Evolutionary conservation across 2,888 invertebrate species (phyloP).

Genomic region (Seira musarum): DNA sequence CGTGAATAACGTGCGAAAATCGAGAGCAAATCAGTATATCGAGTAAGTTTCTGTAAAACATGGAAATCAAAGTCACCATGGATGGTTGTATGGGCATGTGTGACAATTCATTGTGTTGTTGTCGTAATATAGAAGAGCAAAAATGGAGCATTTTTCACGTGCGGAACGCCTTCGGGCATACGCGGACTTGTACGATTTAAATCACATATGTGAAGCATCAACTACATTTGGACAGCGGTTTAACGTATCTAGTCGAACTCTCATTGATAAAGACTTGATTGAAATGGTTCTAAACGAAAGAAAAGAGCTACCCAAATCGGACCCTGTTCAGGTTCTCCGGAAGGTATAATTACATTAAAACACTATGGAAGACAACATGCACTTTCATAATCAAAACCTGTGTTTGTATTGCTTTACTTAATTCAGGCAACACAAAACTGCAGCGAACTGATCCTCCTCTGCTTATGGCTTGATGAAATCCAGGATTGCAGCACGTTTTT

Average conservation of each 20-base stretch:
- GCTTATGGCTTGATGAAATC: conserved; percentile 79
- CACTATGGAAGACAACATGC: not conserved
- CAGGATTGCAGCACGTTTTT: conserved; percentile 81
- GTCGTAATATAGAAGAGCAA: conserved; percentile 28
- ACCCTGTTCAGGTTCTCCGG: conserved; percentile 28
- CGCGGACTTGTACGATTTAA: conserved; percentile 51
- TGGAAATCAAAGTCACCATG: too few species aligned
- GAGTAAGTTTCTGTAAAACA: conserved; percentile 35
- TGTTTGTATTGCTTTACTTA: not conserved
- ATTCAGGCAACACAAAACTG: conserved; percentile 84
- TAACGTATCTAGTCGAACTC: conserved; percentile 48
- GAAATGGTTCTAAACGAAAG: conserved; percentile 20
- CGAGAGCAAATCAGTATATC: conserved; percentile 58
- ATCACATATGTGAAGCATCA: conserved; percentile 63
- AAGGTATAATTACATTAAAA: conserved; percentile 17
- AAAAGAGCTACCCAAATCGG: conserved; percentile 24
- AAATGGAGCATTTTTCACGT: not conserved
- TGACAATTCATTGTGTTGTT: too few species aligned
- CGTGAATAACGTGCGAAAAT: conserved; percentile 63
- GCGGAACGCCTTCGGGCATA: conserved; percentile 16
- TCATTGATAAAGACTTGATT: conserved; percentile 18
- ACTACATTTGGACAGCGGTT: conserved; percentile 60
- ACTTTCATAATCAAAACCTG: not conserved
- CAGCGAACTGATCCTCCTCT: conserved; percentile 80
- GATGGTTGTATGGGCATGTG: too few species aligned